Percentiles rank a stretch among this genome's conserved stretches.
Conservation (phyloP, 2,888 invertebrate species). For the Hipparchia semele region DNA sequence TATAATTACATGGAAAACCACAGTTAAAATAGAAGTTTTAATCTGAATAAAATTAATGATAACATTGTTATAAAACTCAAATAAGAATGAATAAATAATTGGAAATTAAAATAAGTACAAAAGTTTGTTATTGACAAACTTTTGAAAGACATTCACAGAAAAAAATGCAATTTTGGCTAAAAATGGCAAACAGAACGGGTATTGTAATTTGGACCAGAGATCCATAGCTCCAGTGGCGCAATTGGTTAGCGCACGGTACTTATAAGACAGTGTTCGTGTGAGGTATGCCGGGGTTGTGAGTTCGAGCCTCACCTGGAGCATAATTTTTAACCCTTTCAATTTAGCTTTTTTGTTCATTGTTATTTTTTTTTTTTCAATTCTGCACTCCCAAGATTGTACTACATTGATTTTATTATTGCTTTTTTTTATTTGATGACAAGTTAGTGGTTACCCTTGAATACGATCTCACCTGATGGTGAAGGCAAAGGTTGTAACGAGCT, state of each 20-base stretch:
- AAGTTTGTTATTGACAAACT: background rate
- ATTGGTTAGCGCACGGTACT: conserved; percentile 99
- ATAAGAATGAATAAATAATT: no score
- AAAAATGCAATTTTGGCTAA: background rate
- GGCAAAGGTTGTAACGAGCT: background rate
- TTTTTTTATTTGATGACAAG: no score
- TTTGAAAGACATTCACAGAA: conserved; percentile 17
- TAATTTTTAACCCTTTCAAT: conserved; percentile 62
- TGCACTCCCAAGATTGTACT: no score
- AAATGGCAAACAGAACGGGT: conserved; percentile 11
- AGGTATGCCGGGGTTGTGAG: conserved; percentile 99
- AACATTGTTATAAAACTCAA: no score
- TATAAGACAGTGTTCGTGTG: conserved; percentile 98
- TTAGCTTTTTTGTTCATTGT: background rate
- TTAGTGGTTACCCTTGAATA: no score
- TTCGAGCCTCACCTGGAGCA: conserved; percentile 99
- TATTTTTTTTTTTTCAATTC: background rate
- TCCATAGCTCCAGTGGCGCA: conserved; percentile 97
- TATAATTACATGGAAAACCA: conserved; percentile 8
- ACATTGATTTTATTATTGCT: no score
- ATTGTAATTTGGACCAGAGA: conserved; percentile 52
- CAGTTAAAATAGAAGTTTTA: background rate
- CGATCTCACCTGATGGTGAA: no score
- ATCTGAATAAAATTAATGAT: no score
- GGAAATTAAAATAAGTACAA: no score